These are phyloP conservation scores for Psittacula cyanocephala DNA, from an alignment of 2,113 vertebrate genomes.

Conservation along the genomic window DNA sequence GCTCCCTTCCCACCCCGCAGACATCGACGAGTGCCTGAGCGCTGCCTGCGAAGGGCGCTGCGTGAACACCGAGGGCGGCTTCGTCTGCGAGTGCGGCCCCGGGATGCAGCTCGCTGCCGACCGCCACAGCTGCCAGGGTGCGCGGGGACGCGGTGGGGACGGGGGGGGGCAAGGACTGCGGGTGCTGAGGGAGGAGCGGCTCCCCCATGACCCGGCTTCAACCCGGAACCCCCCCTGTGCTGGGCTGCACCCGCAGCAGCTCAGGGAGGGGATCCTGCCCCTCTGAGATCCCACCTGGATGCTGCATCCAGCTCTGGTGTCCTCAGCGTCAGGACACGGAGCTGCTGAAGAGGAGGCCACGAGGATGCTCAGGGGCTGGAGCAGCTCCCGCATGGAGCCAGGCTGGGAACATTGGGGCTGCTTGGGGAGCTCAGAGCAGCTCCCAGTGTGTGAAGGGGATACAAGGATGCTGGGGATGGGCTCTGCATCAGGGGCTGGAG, in stretches of 20 bases:
- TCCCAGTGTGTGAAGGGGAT: no score
- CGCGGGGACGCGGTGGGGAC: background rate
- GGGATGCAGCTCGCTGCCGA: constrained; percentile 76
- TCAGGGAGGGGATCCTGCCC: background rate
- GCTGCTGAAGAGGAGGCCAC: no score
- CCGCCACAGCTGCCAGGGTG: constrained; percentile 76
- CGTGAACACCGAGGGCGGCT: constrained; percentile 79
- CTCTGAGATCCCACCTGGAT: background rate
- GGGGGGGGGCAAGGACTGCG: no score
- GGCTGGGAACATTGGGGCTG: no score
- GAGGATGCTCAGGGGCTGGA: background rate
- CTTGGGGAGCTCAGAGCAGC: no score
- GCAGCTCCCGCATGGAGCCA: no score
- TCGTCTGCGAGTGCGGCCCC: constrained; percentile 74
- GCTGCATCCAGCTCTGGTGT: background rate
- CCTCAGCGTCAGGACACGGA: background rate
- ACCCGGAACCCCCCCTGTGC: no score
- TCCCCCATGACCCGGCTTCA: no score
- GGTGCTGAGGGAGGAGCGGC: no score
- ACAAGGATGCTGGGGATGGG: no score
- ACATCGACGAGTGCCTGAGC: constrained; percentile 75
- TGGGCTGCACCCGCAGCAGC: no score
- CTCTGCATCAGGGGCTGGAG: no score
- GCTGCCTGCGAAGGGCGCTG: constrained; percentile 74
- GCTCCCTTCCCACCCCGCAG: background rate